Conservation (phyloP, 2,888 invertebrate species). For the Megalurothrips usitatus region DNA sequence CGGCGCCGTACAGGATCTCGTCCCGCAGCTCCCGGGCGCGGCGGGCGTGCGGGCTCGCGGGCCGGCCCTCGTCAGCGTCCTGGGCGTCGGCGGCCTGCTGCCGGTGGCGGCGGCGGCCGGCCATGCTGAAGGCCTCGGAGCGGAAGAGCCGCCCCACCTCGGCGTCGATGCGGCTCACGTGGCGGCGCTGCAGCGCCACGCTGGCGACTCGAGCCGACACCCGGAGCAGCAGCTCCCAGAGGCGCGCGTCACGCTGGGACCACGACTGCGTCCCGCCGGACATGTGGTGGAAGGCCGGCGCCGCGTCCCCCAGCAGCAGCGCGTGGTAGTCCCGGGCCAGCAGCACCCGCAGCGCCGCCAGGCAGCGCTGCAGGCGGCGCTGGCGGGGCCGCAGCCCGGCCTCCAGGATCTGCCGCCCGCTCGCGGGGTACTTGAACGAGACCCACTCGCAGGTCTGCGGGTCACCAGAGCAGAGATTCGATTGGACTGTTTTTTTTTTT, state of each 20-base stretch:
- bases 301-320: slow-evolving; percentile 51
- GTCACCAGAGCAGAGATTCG: neutral
- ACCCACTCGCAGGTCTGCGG: neutral
- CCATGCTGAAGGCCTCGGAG: slow-evolving; percentile 56
- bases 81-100: neutral
- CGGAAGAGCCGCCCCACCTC: slow-evolving; percentile 60
- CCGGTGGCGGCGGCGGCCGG: slow-evolving; percentile 50
- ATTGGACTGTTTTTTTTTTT: too few species aligned
- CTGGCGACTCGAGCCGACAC: slow-evolving; percentile 60
- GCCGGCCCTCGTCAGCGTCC: neutral
- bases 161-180: slow-evolving; percentile 57
- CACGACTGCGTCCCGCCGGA: slow-evolving; percentile 54
- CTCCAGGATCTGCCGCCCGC: slow-evolving; percentile 44
- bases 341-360: slow-evolving; percentile 56
- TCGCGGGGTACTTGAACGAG: neutral
- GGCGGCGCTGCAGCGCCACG: slow-evolving; percentile 58
- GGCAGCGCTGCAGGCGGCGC: slow-evolving; percentile 51
- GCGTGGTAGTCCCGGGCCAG: slow-evolving; percentile 59
- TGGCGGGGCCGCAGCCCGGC: slow-evolving; percentile 51
- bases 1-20: neutral
- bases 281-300: slow-evolving; percentile 55
- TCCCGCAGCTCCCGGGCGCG: neutral
- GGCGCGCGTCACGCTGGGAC: slow-evolving; percentile 59
- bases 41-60: neutral
- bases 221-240: slow-evolving; percentile 56